These are phyloP conservation scores for Tiaroga cobitis DNA, from an alignment of 2,797 vertebrate species.

Conservation along the genomic window DNA sequence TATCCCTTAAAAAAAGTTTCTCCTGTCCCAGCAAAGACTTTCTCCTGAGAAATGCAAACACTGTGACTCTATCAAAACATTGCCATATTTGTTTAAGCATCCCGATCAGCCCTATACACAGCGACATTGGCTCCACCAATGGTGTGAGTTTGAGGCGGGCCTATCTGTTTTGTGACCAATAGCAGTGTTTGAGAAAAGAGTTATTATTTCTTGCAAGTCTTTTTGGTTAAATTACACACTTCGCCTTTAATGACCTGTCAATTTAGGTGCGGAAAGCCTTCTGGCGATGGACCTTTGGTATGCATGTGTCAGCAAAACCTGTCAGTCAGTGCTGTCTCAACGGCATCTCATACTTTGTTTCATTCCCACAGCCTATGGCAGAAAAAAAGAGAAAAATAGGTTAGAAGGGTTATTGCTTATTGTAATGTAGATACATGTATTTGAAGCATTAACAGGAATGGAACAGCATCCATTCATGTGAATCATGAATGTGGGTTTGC, in stretches of 20 bases:
- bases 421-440: not conserved
- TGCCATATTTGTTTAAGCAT: constrained; percentile 6
- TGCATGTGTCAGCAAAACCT: constrained; percentile 27
- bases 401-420: not conserved
- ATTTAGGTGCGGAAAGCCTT: constrained; percentile 23
- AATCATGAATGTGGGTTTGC: constrained; percentile 1
- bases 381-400: not conserved
- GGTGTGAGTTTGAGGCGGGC: not conserved
- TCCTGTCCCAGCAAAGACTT: not conserved
- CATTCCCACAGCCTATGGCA: constrained; percentile 13
- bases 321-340: not conserved
- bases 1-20: not conserved
- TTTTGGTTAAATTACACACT: constrained; percentile 19
- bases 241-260: constrained; percentile 15
- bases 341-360: not conserved
- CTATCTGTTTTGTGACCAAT: not conserved
- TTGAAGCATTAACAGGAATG: not conserved
- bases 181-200: not conserved
- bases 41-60: constrained; percentile 12
- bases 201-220: not conserved
- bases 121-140: not conserved
- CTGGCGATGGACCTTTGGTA: not conserved
- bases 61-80: constrained; percentile 12
- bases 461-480: not conserved
- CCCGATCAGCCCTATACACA: not conserved